These are phyloP conservation scores for Neocloeon triangulifer DNA, from an alignment of 1,140 invertebrate species.

Conservation along the genomic window DNA sequence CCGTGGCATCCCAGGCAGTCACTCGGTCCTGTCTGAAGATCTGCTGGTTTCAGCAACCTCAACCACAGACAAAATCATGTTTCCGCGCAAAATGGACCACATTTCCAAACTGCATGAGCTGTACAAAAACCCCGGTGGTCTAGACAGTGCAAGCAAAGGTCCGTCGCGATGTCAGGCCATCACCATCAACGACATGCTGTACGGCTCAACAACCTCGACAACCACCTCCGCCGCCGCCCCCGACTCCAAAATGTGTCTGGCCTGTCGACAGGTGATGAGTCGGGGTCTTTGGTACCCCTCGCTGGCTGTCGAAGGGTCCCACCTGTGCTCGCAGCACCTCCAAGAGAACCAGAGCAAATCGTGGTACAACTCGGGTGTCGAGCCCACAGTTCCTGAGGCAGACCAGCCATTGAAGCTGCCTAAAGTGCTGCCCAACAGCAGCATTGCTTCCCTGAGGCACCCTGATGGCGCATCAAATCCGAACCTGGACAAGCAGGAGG, in stretches of 20 bases:
- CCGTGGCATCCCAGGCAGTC: slow-evolving; percentile 21
- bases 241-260: slow-evolving; percentile 38
- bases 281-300: slow-evolving; percentile 4
- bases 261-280: slow-evolving; percentile 35
- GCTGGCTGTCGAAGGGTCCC: background rate
- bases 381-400: background rate
- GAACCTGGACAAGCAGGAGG: slow-evolving; percentile 45
- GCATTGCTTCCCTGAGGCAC: slow-evolving; percentile 54
- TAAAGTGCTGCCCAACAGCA: slow-evolving; percentile 21
- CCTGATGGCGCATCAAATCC: slow-evolving; percentile 81
- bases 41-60: slow-evolving; percentile 11
- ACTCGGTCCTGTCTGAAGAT: too few species aligned
- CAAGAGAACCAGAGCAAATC: background rate
- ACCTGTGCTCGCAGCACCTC: background rate
- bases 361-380: background rate
- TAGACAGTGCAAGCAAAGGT: slow-evolving; percentile 1
- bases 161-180: slow-evolving; percentile 36
- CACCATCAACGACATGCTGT: slow-evolving; percentile 42
- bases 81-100: slow-evolving; percentile 31
- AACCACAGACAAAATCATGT: slow-evolving; percentile 10
- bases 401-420: background rate
- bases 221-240: slow-evolving; percentile 15
- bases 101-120: slow-evolving; percentile 39
- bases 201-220: slow-evolving; percentile 29
- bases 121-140: slow-evolving; percentile 25